phyloP scores from a whole-genome alignment of 2,888 invertebrate genomes.

The Brachypterus glaber region DNA sequence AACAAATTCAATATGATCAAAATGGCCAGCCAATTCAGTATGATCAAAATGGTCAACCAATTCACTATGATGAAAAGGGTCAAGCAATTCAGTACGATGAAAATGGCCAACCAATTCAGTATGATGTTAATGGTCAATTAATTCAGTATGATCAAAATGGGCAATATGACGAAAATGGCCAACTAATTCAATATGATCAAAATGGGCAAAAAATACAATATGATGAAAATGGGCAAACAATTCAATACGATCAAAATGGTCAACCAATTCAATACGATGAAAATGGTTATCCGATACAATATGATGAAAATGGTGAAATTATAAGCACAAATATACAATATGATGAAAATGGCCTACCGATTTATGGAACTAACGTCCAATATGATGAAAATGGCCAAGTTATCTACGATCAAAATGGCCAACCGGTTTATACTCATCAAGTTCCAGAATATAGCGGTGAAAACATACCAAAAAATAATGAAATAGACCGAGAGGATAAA shows the following conservation, averaged over 20 bases:
- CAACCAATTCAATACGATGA: slow-evolving; percentile 17
- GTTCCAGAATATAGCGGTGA: slow-evolving; percentile 8
- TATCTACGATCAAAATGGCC: slow-evolving; percentile 4
- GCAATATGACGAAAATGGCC: too few relatives aligned
- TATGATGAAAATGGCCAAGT: too few relatives aligned
- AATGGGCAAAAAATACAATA: slow-evolving; percentile 14
- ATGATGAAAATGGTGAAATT: slow-evolving; percentile 8
- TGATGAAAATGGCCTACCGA: slow-evolving; percentile 12
- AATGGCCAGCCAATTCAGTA: background rate
- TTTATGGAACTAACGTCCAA: background rate
- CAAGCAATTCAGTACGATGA: slow-evolving; percentile 16
- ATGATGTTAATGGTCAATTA: slow-evolving; percentile 16
- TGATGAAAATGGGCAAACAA: slow-evolving; percentile 15
- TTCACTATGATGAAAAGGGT: slow-evolving; percentile 26
- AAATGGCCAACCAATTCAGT: slow-evolving; percentile 22
- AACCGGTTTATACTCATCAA: too few relatives aligned
- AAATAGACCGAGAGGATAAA: too few relatives aligned
- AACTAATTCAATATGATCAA: slow-evolving; percentile 10
- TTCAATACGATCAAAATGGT: slow-evolving; percentile 17
- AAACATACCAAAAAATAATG: background rate
- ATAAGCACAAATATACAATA: slow-evolving; percentile 7
- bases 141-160: slow-evolving; percentile 23
- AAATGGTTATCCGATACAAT: slow-evolving; percentile 15
- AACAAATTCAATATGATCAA: slow-evolving; percentile 1
- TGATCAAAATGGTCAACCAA: slow-evolving; percentile 7